phyloP scores from a whole-genome alignment of 2,797 vertebrate species.

The Nannoperca australis region DNA sequence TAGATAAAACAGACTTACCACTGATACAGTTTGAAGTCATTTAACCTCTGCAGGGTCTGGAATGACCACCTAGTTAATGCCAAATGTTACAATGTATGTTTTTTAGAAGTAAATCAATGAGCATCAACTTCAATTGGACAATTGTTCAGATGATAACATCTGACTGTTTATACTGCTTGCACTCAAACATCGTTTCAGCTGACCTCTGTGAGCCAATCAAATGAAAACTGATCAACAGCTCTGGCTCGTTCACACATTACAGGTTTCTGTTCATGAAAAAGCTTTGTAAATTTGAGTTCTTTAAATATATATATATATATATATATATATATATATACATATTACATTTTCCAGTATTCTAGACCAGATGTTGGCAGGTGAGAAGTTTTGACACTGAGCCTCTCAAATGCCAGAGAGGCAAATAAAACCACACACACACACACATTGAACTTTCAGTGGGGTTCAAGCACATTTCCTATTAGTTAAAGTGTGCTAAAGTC shows the following conservation, averaged over 20 bases:
- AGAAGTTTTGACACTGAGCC: conserved; percentile 8
- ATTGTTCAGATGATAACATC: conserved; percentile 8
- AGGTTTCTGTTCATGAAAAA: not conserved
- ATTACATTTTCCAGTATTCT: not conserved
- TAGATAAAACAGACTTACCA: conserved; percentile 10
- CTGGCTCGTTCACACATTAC: not conserved
- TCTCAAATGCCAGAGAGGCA: conserved; percentile 9
- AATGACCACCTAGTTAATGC: not conserved
- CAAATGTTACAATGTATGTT: conserved; percentile 1
- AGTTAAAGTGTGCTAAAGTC: not conserved
- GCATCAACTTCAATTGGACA: not conserved
- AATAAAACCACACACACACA: conserved; percentile 11
- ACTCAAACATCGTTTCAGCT: conserved; percentile 1
- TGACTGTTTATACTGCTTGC: conserved; percentile 1
- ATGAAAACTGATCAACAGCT: conserved; percentile 2
- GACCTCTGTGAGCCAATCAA: conserved; percentile 7
- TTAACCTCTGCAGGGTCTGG: not conserved
- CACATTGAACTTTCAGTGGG: not conserved
- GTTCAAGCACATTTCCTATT: not conserved
- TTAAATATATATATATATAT: not conserved
- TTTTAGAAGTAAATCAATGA: conserved; percentile 18
- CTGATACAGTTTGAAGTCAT: not conserved
- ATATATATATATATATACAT: too few relatives aligned
- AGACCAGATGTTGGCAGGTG: conserved; percentile 41
- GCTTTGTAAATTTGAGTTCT: conserved; percentile 9